Conservation (phyloP, 2,888 invertebrate species). For the Drosophila kuntzei region DNA sequence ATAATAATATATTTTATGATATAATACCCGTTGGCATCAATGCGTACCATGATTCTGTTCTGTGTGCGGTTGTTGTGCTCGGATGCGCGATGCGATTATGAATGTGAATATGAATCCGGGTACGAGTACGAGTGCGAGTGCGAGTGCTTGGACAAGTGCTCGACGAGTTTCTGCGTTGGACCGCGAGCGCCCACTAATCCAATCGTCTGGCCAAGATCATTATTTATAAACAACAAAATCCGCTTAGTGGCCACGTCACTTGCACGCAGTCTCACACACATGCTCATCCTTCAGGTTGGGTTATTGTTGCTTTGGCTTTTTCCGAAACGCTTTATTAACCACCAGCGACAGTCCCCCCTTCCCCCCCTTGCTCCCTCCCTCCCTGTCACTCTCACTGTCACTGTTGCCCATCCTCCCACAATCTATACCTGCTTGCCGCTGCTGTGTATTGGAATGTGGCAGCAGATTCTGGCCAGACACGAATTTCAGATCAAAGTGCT, state of each 20-base stretch:
- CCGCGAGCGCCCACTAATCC: slow-evolving; percentile 82
- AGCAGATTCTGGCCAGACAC: slow-evolving; percentile 64
- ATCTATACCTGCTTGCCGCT: slow-evolving; percentile 9
- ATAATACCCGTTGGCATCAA: slow-evolving; percentile 30
- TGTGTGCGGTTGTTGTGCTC: slow-evolving; percentile 24
- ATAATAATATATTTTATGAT: slow-evolving; percentile 23
- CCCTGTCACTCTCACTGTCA: slow-evolving; percentile 1
- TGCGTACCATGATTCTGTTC: slow-evolving; percentile 46
- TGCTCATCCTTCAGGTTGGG: slow-evolving; percentile 59
- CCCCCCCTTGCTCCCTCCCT: background rate
- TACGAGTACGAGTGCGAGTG: slow-evolving; percentile 40
- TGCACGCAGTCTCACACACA: slow-evolving; percentile 40
- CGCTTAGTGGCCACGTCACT: slow-evolving; percentile 69
- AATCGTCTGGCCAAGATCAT: slow-evolving; percentile 83
- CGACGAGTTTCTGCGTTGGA: slow-evolving; percentile 69
- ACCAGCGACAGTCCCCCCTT: slow-evolving; percentile 27
- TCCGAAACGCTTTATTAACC: slow-evolving; percentile 67
- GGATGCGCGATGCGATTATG: slow-evolving; percentile 43
- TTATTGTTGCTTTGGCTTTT: slow-evolving; percentile 68
- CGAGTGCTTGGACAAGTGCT: slow-evolving; percentile 37
- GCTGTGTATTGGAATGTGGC: slow-evolving; percentile 68
- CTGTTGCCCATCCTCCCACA: slow-evolving; percentile 2
- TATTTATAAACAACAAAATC: slow-evolving; percentile 83
- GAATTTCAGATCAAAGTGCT: slow-evolving; percentile 68
- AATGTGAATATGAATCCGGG: slow-evolving; percentile 32